Evolutionary conservation across 2,113 vertebrate genomes (phyloP), one percentile per base, ranked within the genome.

Genomic region (Melanostigma gelatinosum): DNA sequence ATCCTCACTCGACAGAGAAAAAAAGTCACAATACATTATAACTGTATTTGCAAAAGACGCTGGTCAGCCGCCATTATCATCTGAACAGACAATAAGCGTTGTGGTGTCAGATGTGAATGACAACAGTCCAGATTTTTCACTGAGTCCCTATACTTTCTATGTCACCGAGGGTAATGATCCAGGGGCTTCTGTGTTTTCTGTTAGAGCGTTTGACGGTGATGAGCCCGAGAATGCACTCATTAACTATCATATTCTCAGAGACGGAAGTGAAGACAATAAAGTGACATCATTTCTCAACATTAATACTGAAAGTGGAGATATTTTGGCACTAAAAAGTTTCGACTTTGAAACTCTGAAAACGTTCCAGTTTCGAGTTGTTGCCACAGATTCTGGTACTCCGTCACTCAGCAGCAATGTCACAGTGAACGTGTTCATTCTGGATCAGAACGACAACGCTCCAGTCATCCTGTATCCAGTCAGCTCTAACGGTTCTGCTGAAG

Each of bases 41-140:
- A 95, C 83, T 16, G 84, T 93, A 48, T 61, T 24, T 1, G 89
- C 91, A 36, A 89, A 79, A 69, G 93, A 94, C 0, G 64, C 76
- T 18, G 92, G 92, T 0, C 40, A 79, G 3, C 90, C 92, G 0
- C 4, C 32, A 8, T 42, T 90, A 27, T 88, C 89, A 10, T 87
- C 87, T 24, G 64, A 82, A 48, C 88, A 85, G 3, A 85, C 76
- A 29, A 86, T 94, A 12, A 69, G 40, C 0, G 54, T 94, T 12
- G 54, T 61, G 0, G 82, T 94, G 1, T 80, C 83, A 0, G 92
- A 93, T 64, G 85, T 95, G 24, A 94, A 90, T 82, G 93, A 91
- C 73, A 94, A 90, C 66, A 0, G 62, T 44, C 93, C 93, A 40
- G 27, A 83, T 64, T 94, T 94, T 88, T 75, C 18, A 63, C 11